These are phyloP conservation scores for Orthosia gracilis DNA, from an alignment of 2,888 invertebrate species.

Conservation along the genomic window DNA sequence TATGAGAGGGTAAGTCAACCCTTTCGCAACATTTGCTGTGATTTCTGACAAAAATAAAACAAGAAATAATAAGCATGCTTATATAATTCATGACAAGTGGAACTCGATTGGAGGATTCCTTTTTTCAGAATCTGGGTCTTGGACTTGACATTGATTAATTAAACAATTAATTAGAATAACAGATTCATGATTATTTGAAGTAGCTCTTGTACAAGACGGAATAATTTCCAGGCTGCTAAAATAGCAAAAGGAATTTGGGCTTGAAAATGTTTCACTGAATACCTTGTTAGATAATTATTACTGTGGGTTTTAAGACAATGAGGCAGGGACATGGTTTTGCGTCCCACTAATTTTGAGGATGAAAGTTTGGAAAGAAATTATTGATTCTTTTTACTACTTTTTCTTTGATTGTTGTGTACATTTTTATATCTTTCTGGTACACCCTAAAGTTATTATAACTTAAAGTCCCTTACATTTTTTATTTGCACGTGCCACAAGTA, in stretches of 20 bases:
- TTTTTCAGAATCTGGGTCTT: conserved; percentile 13
- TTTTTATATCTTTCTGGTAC: too few relatives aligned
- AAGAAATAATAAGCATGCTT: not conserved
- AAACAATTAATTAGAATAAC: conserved; percentile 38
- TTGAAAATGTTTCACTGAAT: not conserved
- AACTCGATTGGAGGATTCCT: conserved; percentile 22
- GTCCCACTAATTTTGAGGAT: not conserved
- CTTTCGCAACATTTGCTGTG: conserved; percentile 4
- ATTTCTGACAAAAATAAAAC: conserved; percentile 9
- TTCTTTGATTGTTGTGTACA: too few relatives aligned
- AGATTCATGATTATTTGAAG: conserved; percentile 28
- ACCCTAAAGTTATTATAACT: not conserved
- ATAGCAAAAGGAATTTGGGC: conserved; percentile 8
- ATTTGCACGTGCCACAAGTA: not conserved
- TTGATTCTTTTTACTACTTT: not conserved
- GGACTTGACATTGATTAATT: conserved; percentile 35
- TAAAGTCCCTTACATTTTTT: not conserved
- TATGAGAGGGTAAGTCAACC: conserved; percentile 20
- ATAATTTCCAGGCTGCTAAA: conserved; percentile 15
- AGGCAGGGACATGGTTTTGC: not conserved
- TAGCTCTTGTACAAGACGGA: conserved; percentile 15
- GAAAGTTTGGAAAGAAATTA: not conserved
- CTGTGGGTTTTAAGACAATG: not conserved
- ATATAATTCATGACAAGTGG: conserved; percentile 1
- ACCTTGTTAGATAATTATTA: not conserved